phyloP scores from a whole-genome alignment of 1,140 invertebrate genomes.

The Chrysomallon squamiferum region DNA sequence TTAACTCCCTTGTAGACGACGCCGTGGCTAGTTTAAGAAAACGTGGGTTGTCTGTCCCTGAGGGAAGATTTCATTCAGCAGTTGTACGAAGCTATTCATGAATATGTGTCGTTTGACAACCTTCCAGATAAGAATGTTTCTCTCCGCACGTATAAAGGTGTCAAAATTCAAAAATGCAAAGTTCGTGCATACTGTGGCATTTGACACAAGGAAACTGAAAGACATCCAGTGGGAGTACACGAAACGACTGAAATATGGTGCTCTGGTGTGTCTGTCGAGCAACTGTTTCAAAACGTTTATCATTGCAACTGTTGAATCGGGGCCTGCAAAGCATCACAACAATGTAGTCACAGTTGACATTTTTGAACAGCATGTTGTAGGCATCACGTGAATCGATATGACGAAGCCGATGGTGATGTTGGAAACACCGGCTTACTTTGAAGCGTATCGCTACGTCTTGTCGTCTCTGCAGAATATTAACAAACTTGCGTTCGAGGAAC shows the following conservation, averaged over 20 bases:
- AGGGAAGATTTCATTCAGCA: conserved; percentile 72
- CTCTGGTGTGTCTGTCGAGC: conserved; percentile 72
- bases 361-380: too few relatives aligned
- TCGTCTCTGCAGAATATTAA: too few relatives aligned
- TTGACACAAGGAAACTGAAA: conserved; percentile 30
- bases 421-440: too few relatives aligned
- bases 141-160: conserved; percentile 13
- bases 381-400: too few relatives aligned
- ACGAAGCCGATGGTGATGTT: too few relatives aligned
- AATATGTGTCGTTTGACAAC: conserved; percentile 19
- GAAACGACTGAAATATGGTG: conserved; percentile 74
- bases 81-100: conserved; percentile 57
- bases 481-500: too few relatives aligned
- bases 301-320: conserved; percentile 72
- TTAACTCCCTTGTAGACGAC: too few relatives aligned
- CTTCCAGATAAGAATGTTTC: neutral
- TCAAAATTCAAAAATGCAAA: conserved; percentile 9
- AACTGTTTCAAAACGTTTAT: conserved; percentile 73
- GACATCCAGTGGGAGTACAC: conserved; percentile 53
- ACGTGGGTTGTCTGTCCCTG: too few relatives aligned
- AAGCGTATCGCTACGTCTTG: too few relatives aligned
- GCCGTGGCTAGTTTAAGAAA: too few relatives aligned
- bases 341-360: too few relatives aligned
- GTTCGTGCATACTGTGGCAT: conserved; percentile 19
- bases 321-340: too few relatives aligned